Conservation (phyloP, 2,113 vertebrate genomes). For the Python bivittatus region DNA sequence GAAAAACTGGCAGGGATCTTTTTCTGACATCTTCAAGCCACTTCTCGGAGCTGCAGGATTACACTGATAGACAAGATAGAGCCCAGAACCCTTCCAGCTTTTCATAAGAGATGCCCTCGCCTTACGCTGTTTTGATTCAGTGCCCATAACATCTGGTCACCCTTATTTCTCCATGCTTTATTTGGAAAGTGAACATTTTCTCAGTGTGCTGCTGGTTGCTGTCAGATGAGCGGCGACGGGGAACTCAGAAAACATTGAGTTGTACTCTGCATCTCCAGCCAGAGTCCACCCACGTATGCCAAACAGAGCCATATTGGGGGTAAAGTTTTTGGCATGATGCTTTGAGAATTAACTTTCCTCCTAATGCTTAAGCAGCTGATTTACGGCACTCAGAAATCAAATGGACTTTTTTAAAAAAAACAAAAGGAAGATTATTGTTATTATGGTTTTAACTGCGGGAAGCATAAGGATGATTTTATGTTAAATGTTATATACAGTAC, state of each 20-base stretch:
- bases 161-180: constrained; percentile 36
- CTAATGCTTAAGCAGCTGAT: not conserved
- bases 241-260: constrained; percentile 8
- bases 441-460: not conserved
- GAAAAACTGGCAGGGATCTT: not conserved
- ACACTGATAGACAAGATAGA: not conserved
- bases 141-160: constrained; percentile 55
- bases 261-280: not conserved
- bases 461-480: not conserved
- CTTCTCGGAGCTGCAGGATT: constrained; percentile 2
- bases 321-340: not conserved
- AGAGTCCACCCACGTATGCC: constrained; percentile 26
- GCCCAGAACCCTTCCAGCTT: not conserved
- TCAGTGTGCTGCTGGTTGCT: constrained; percentile 11
- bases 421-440: not conserved
- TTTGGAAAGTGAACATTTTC: constrained; percentile 42
- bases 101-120: not conserved
- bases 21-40: constrained; percentile 21
- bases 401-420: rapidly evolving
- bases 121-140: not conserved
- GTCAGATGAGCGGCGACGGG: not conserved
- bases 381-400: not conserved
- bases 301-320: constrained; percentile 18
- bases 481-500: not conserved
- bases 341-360: not conserved